Conservation (phyloP, 2,797 vertebrate species). For the Perodicticus potto region DNA sequence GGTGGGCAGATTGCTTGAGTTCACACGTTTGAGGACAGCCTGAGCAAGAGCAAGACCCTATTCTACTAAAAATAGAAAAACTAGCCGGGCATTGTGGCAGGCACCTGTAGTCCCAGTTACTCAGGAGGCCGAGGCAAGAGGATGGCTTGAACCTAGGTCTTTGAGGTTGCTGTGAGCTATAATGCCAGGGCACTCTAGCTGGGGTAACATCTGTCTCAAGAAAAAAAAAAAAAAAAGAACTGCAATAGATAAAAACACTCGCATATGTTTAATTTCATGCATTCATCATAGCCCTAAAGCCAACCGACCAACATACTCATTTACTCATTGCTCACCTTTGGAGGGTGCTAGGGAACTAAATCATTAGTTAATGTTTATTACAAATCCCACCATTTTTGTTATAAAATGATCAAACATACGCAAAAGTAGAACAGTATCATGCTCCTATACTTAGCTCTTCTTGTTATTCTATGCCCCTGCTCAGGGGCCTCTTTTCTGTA, state of each 20-base stretch:
- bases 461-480: fast-evolving
- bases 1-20: neutral
- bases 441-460: fast-evolving
- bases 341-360: neutral
- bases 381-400: neutral
- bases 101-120: neutral
- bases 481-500: neutral
- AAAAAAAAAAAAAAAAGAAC: neutral
- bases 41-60: neutral
- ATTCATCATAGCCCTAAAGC: neutral
- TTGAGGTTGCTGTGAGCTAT: neutral
- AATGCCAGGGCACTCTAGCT: neutral
- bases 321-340: too few species aligned
- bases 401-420: neutral
- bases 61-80: neutral
- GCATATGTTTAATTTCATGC: too few species aligned
- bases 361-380: neutral
- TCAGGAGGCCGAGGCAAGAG: neutral
- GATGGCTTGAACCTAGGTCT: neutral
- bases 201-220: neutral
- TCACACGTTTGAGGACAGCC: neutral
- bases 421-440: fast-evolving
- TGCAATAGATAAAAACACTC: neutral
- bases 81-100: neutral
- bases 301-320: too few species aligned